These are phyloP conservation scores for Platorchestia sp. DNA, from an alignment of 1,140 invertebrate genomes.

Conservation along the genomic window DNA sequence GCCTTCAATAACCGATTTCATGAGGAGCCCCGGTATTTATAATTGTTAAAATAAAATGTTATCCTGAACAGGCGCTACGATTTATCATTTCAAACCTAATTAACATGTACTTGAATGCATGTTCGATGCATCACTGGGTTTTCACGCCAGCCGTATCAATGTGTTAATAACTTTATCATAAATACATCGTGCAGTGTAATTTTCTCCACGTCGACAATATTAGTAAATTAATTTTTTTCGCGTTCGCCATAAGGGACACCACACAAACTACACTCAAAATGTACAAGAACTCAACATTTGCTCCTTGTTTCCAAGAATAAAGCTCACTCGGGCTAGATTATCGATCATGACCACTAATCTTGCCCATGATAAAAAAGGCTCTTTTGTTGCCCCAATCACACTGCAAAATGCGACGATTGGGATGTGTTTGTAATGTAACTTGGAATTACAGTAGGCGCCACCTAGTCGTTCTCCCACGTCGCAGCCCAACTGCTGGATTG, in stretches of 20 bases:
- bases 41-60: too few species aligned
- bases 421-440: background rate
- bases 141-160: background rate
- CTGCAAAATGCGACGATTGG: background rate
- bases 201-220: background rate
- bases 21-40: background rate
- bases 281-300: background rate
- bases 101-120: background rate
- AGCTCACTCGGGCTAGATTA: background rate
- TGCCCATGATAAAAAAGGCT: background rate
- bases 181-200: background rate
- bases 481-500: background rate
- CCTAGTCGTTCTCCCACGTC: background rate
- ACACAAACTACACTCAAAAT: background rate
- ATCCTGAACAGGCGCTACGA: too few species aligned
- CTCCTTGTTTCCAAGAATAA: background rate
- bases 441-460: background rate
- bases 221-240: background rate
- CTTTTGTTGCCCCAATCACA: background rate
- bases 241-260: too few species aligned
- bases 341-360: background rate
- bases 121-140: background rate
- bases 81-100: too few species aligned
- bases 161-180: background rate
- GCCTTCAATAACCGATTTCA: background rate